A percentile compares a stretch with the other conserved stretches of the same genome.
Conservation (phyloP, 2,113 vertebrate species). For the Microcebus tavaratra region DNA sequence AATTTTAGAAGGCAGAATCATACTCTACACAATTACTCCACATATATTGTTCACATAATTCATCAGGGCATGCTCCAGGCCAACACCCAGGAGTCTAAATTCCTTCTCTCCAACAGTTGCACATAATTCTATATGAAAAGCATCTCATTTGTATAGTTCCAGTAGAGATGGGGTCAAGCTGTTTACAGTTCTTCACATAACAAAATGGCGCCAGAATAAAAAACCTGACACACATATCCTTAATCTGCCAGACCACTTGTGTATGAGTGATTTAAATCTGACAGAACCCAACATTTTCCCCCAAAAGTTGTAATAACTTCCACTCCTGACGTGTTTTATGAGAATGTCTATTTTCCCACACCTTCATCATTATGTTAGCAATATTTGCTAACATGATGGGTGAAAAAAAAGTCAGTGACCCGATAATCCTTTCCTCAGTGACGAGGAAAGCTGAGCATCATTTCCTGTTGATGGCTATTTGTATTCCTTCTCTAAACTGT, state of each 20-base stretch:
- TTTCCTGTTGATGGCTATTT: fast-evolving
- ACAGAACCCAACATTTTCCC: background rate
- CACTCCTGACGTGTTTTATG: background rate
- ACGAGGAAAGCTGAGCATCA: background rate
- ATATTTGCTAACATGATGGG: background rate
- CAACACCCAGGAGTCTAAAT: background rate
- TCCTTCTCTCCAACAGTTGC: fast-evolving
- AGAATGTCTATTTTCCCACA: background rate
- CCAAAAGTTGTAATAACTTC: background rate
- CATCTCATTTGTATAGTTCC: background rate
- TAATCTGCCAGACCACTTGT: background rate
- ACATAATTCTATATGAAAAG: fast-evolving
- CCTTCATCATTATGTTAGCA: background rate
- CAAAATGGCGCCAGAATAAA: background rate
- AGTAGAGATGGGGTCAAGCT: background rate
- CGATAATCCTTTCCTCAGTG: background rate
- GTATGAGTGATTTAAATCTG: background rate
- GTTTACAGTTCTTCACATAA: background rate
- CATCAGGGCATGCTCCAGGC: background rate
- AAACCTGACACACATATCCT: too few species aligned
- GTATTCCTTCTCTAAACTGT: background rate
- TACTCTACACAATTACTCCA: fast-evolving
- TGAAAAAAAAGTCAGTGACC: fast-evolving
- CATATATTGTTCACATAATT: fast-evolving
- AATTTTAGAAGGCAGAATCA: background rate